Conservation (phyloP, 2,888 invertebrate genomes). For the Rhodophaea formosa region DNA sequence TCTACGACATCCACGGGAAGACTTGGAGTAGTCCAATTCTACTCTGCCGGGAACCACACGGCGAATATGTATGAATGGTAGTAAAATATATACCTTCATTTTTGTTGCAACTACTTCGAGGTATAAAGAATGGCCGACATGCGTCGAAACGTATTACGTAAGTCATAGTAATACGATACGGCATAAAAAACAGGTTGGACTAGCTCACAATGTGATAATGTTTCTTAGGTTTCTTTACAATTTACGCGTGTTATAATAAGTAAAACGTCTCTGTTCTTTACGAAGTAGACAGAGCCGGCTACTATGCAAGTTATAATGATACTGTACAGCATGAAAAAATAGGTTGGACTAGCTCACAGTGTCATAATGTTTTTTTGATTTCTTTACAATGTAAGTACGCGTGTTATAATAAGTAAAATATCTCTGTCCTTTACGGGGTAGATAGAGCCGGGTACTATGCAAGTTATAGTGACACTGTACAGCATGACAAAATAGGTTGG, state of each 20-base stretch:
- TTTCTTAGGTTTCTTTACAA: constrained; percentile 45
- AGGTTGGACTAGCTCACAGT: constrained; percentile 59
- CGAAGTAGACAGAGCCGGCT: no score
- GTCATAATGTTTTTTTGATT: constrained; percentile 62
- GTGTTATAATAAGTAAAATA: background rate
- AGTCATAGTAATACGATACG: constrained; percentile 48
- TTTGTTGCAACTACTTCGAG: background rate
- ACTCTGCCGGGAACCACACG: no score
- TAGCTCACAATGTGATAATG: constrained; percentile 60
- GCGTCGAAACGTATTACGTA: constrained; percentile 10
- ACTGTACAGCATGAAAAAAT: constrained; percentile 67
- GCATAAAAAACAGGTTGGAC: constrained; percentile 71
- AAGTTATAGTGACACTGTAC: constrained; percentile 49
- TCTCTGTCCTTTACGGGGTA: background rate
- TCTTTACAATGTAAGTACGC: constrained; percentile 18
- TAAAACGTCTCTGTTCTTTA: background rate
- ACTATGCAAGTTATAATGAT: constrained; percentile 40
- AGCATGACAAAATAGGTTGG: constrained; percentile 71
- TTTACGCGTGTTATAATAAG: background rate
- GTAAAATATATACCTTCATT: no score
- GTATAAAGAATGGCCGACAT: constrained; percentile 5
- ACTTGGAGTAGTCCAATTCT: no score
- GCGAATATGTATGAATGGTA: no score
- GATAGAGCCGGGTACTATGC: constrained; percentile 4
- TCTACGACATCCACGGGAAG: no score